These are phyloP conservation scores for Manis javanica DNA, from an alignment of 2,797 vertebrate genomes.

Conservation along the genomic window DNA sequence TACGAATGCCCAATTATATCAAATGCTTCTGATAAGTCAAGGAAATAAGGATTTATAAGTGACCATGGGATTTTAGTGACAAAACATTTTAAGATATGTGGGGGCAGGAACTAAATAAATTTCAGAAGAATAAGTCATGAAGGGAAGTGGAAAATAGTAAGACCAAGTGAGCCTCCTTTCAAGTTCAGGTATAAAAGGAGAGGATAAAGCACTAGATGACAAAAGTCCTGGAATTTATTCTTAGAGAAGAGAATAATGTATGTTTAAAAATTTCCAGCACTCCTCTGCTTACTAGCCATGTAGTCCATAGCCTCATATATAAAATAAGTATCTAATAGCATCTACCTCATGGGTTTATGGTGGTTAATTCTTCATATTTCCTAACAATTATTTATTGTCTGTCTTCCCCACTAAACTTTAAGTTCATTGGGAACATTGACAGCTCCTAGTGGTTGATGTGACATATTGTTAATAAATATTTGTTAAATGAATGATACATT, in stretches of 20 bases:
- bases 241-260: conserved; percentile 13
- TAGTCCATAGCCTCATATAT: not conserved
- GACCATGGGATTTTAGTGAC: not conserved
- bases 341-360: not conserved
- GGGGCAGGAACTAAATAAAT: not conserved
- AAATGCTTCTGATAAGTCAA: not conserved
- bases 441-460: not conserved
- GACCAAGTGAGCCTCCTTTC: not conserved
- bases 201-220: not conserved
- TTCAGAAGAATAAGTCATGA: not conserved
- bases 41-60: not conserved
- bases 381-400: not conserved
- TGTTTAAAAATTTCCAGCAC: not conserved
- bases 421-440: conserved; percentile 26
- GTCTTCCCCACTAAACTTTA: not conserved
- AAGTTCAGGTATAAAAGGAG: not conserved
- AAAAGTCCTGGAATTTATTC: conserved; percentile 19
- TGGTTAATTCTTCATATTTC: not conserved
- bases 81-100: not conserved
- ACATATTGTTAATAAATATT: not conserved
- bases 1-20: not conserved
- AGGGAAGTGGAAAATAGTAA: not conserved
- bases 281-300: not conserved
- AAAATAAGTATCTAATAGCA: conserved; percentile 47
- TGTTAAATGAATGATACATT: not conserved